Evolutionary conservation across 2,797 vertebrate genomes (phyloP).

Genomic region (Pipistrellus nathusii): DNA sequence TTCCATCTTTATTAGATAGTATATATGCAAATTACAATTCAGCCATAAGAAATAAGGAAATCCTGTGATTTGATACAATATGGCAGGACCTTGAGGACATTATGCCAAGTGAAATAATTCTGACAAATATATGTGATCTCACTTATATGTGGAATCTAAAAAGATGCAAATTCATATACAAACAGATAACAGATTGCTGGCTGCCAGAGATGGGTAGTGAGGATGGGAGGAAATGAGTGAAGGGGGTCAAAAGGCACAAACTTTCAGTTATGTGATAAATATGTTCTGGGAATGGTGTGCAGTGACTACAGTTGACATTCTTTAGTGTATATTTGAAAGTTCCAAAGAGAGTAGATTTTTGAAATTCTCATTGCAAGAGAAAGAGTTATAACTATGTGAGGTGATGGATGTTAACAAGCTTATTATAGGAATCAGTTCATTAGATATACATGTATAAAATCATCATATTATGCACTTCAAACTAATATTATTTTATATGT

Average conservation of each 20-base stretch:
- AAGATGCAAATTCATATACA: neutral
- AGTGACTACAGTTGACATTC: neutral
- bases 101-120: neutral
- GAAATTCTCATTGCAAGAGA: neutral
- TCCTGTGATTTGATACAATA: neutral
- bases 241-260: neutral
- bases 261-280: neutral
- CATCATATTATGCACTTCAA: neutral
- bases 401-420: neutral
- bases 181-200: neutral
- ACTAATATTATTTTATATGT: too few species aligned
- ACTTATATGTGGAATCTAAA: neutral
- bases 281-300: too few species aligned
- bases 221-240: neutral
- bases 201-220: too few species aligned
- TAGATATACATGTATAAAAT: neutral
- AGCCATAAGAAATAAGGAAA: neutral
- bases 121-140: neutral
- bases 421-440: neutral
- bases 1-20: too few species aligned
- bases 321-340: neutral
- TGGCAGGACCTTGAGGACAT: neutral
- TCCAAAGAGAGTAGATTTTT: too few species aligned
- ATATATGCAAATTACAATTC: neutral
- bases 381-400: neutral